These are phyloP conservation scores for Platycnemis pennipes DNA, from an alignment of 2,888 invertebrate genomes.

Conservation along the genomic window DNA sequence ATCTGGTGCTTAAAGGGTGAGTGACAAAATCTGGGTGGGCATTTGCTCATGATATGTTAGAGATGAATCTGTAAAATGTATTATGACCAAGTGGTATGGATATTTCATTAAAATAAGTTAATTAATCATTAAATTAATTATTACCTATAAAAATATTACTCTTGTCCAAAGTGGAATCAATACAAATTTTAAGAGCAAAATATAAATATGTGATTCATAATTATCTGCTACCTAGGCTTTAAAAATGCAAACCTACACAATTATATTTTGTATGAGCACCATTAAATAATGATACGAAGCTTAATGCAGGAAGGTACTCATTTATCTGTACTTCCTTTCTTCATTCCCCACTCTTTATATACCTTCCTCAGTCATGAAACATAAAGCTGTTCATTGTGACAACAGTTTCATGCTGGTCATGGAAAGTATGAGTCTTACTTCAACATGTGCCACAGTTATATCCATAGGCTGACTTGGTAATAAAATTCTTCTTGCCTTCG, in stretches of 20 bases:
- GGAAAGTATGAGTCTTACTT: not conserved
- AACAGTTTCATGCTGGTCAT: not conserved
- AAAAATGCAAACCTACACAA: not conserved
- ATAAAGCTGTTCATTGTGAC: not conserved
- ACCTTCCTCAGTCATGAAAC: not conserved
- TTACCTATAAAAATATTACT: conserved; percentile 15
- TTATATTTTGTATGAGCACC: not conserved
- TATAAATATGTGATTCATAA: not conserved
- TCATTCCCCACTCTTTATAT: not conserved
- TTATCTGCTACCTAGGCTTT: not conserved
- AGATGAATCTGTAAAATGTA: not conserved
- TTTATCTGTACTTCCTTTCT: not conserved
- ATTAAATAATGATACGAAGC: not conserved
- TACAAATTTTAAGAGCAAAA: not conserved
- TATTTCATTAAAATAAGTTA: conserved; percentile 24
- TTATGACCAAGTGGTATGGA: not conserved
- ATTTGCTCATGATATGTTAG: not conserved
- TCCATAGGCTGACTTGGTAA: not conserved
- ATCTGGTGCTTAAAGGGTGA: not conserved
- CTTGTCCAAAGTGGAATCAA: not conserved
- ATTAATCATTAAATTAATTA: conserved; percentile 29
- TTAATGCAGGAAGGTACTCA: not conserved
- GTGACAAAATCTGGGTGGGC: not conserved
- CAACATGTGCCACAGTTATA: not conserved
- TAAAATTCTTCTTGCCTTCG: not conserved